These are phyloP conservation scores for Callinectes sapidus DNA, from an alignment of 2,888 invertebrate species.

Conservation along the genomic window DNA sequence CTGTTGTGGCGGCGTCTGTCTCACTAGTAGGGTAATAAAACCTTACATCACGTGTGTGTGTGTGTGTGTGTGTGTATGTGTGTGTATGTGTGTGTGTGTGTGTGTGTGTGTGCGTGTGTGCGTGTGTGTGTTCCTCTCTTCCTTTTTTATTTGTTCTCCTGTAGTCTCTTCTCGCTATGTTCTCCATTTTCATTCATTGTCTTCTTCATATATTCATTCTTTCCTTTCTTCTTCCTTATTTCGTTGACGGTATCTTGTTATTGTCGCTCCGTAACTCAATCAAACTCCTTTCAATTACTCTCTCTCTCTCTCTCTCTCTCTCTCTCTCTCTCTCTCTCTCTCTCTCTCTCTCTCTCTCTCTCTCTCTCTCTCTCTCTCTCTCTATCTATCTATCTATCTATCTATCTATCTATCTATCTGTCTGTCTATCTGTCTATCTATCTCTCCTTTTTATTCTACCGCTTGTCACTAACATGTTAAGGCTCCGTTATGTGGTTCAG, in stretches of 20 bases:
- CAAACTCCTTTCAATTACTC: background rate
- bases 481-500: background rate
- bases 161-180: background rate
- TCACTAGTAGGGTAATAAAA: background rate
- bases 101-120: slow-evolving; percentile 22
- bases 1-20: background rate
- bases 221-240: background rate
- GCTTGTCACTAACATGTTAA: background rate
- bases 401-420: background rate
- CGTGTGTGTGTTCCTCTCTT: background rate
- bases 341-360: background rate
- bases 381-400: background rate
- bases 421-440: background rate
- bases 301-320: background rate
- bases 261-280: background rate
- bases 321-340: background rate
- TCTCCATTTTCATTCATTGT: too few relatives aligned
- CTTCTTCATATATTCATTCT: background rate
- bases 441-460: background rate
- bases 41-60: background rate
- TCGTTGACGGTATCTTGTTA: too few relatives aligned
- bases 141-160: background rate
- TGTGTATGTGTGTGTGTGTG: slow-evolving; percentile 21
- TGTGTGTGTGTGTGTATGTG: slow-evolving; percentile 21
- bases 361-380: background rate